phyloP scores from a whole-genome alignment of 2,888 invertebrate species.

The Chrysopilus asiliformis region DNA sequence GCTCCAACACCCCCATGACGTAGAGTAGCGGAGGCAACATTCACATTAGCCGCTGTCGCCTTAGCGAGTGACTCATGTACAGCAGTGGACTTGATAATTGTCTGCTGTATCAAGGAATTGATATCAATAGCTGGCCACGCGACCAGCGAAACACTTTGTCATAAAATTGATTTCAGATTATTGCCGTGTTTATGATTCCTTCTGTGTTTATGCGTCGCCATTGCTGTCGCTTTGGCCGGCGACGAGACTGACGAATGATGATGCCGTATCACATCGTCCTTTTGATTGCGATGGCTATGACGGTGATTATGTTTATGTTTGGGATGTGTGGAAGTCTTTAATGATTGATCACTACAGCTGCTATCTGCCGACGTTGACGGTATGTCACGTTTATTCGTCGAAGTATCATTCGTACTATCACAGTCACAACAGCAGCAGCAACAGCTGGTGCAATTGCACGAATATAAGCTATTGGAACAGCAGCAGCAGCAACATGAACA shows the following conservation, averaged over 20 bases:
- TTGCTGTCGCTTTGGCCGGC: constrained; percentile 4
- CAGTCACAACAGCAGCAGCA: constrained; percentile 25
- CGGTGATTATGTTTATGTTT: constrained; percentile 2
- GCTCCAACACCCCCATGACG: constrained; percentile 1
- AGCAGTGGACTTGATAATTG: constrained; percentile 30
- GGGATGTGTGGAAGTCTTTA: neutral
- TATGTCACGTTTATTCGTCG: too few relatives aligned
- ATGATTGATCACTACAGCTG: neutral
- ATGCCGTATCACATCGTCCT: constrained; percentile 1
- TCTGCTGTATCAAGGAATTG: constrained; percentile 33
- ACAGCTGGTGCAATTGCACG: constrained; percentile 28
- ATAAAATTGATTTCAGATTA: constrained; percentile 29
- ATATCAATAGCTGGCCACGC: constrained; percentile 38
- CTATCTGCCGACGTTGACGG: neutral
- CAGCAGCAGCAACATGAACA: constrained; percentile 19
- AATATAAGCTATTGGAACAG: constrained; percentile 28
- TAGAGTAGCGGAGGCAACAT: neutral
- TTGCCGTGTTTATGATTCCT: constrained; percentile 15
- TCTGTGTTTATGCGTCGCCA: constrained; percentile 3
- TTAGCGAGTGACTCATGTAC: constrained; percentile 24
- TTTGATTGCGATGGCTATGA: neutral
- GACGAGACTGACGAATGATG: constrained; percentile 2
- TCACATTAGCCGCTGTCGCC: neutral
- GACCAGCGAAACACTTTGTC: constrained; percentile 39
- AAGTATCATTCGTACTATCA: too few relatives aligned